Evolutionary conservation across 2,797 vertebrate genomes (phyloP).

Genomic region (Prionace glauca): DNA sequence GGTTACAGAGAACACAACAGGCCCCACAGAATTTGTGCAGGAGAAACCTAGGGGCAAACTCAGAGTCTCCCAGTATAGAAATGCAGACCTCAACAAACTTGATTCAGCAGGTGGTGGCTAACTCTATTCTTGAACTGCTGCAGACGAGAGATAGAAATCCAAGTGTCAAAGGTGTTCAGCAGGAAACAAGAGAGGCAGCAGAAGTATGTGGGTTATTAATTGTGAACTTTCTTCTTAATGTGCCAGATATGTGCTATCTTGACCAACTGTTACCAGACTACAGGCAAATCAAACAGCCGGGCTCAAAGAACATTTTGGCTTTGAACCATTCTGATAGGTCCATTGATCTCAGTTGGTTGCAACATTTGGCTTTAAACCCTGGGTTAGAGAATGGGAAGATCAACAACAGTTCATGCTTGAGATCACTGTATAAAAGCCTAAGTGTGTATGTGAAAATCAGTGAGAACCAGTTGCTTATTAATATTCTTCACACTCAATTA

Average conservation of each 20-base stretch:
- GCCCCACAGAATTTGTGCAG: background rate
- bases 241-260: background rate
- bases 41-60: background rate
- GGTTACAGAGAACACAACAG: background rate
- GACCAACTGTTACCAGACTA: background rate
- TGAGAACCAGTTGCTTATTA: background rate
- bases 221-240: constrained; percentile 12
- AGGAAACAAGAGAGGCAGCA: constrained; percentile 13
- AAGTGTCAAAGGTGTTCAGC: background rate
- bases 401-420: background rate
- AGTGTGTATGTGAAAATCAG: background rate
- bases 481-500: background rate
- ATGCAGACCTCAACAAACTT: constrained; percentile 5
- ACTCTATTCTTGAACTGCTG: constrained; percentile 24
- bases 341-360: background rate
- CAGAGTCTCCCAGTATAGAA: background rate
- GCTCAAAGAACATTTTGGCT: background rate
- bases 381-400: background rate
- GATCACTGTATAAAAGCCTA: background rate
- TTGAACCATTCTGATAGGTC: background rate
- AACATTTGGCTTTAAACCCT: background rate
- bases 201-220: constrained; percentile 14
- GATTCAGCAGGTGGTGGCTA: constrained; percentile 28
- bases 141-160: background rate
- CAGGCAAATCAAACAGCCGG: background rate